Conservation (phyloP, 2,113 vertebrate genomes). For the Centrocercus urophasianus region DNA sequence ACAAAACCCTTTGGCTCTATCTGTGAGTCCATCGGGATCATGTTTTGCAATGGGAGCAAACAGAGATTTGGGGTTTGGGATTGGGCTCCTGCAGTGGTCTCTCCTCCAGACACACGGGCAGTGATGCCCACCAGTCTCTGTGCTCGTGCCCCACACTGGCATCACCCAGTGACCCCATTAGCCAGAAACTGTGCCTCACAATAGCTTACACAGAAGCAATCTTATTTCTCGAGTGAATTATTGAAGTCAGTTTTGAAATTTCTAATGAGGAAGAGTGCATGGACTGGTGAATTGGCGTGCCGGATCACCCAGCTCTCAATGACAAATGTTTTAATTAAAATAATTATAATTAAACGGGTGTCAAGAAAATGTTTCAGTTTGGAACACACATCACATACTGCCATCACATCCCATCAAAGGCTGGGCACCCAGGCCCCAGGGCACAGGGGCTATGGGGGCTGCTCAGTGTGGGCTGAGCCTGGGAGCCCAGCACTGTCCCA, state of each 20-base stretch:
- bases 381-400: not conserved
- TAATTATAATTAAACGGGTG: slow-evolving; percentile 74
- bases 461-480: not conserved
- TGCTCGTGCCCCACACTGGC: not conserved
- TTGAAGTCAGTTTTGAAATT: not conserved
- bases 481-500: not conserved
- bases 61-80: not conserved
- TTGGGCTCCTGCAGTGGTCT: not conserved
- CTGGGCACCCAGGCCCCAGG: not conserved
- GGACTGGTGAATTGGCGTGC: not conserved
- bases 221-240: not conserved
- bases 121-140: not conserved
- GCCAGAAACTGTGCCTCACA: not conserved
- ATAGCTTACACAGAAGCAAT: slow-evolving; percentile 18
- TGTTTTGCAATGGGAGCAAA: accelerated
- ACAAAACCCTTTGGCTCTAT: not conserved
- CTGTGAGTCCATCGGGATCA: not conserved
- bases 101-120: not conserved
- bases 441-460: not conserved
- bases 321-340: slow-evolving; percentile 67
- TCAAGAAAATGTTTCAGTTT: slow-evolving; percentile 64
- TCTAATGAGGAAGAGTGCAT: not conserved
- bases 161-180: not conserved
- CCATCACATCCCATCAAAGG: slow-evolving; percentile 55
- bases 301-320: not conserved